These are phyloP conservation scores for Argynnis bischoffii DNA, from an alignment of 2,888 invertebrate genomes.

Conservation along the genomic window DNA sequence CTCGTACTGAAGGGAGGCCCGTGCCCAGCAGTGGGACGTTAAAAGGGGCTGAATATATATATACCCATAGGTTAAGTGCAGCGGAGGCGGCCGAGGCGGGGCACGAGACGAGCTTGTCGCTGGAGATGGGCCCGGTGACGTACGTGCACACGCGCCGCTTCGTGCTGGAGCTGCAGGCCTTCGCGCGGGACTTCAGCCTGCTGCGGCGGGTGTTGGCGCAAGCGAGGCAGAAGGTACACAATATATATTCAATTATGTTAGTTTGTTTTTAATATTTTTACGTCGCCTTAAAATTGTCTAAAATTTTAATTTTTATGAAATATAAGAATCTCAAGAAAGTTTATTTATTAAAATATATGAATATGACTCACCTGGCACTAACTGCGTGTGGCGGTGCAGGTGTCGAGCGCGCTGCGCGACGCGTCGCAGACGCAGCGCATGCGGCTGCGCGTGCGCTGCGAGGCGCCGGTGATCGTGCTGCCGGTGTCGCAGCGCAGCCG, in stretches of 20 bases:
- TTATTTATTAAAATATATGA: neutral
- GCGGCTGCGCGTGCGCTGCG: constrained; percentile 78
- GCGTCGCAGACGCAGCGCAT: constrained; percentile 84
- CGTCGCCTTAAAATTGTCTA: neutral
- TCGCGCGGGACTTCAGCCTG: constrained; percentile 92
- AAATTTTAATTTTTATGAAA: neutral
- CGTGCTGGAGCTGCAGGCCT: constrained; percentile 93
- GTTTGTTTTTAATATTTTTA: too few species aligned
- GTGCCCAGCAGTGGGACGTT: too few species aligned
- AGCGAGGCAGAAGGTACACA: constrained; percentile 82
- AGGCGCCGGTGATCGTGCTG: constrained; percentile 91
- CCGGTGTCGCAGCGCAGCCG: constrained; percentile 92
- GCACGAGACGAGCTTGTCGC: constrained; percentile 86
- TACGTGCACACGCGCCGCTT: constrained; percentile 98
- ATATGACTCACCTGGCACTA: neutral
- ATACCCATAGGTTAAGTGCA: constrained; percentile 58
- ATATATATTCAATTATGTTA: neutral
- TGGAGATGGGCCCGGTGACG: constrained; percentile 95
- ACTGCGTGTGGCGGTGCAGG: constrained; percentile 38
- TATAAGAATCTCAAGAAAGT: too few species aligned
- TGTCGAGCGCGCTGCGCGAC: constrained; percentile 53
- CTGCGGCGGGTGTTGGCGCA: constrained; percentile 89
- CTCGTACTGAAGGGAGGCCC: too few species aligned
- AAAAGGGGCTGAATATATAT: neutral
- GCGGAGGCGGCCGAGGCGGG: constrained; percentile 75